Evolutionary conservation across 2,113 vertebrate genomes (phyloP), one percentile per base, ranked within the genome.

Genomic region (Penelope pileata): DNA sequence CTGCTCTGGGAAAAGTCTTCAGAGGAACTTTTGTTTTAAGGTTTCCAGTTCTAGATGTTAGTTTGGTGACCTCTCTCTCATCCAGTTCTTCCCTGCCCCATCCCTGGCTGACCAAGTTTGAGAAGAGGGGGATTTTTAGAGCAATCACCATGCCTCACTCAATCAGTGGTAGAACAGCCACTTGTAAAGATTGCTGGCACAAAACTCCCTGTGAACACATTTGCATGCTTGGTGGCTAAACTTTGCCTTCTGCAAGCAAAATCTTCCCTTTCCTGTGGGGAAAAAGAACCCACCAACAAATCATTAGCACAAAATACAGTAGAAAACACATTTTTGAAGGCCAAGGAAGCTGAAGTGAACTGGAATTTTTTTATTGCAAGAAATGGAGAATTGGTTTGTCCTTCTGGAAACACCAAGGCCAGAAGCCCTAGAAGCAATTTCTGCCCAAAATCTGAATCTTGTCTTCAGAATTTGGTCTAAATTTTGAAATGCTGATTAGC

Each of bases 141-240:
- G 72, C 34, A 79, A 68, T 15, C 22, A 72, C 43, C 1, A 12
- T 34, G 58, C 79, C 91, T 84, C 88, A 79, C 42, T 86, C 59
- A 53, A 48, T 59, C 73, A 69, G 66, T 10, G 91, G 48, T 70
- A 76, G 81, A 94, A 92, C 34, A 75, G 48, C 6, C 4, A 82
- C 77, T 58, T 58, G 87, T 62, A 48, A 89, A 88, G 67, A 93
- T 82, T 51, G 87, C 70, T 95, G 92, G 93, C 91, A 92, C 66
- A 81, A 91, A 56, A n/a, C 26, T 79, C 36, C 56, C 86, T 95
- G 77, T 76, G 84, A 95, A 73, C 83, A 82, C 53, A 82, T 93
- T 91, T 94, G 62, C 81, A 79, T 89, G 34, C 84, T 88, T 91
- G 91, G 89, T 82, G 95, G 81, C 40, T 89, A 64, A 92, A 93